Conservation (phyloP, 2,888 invertebrate species). For the Epistrophella euchroma region DNA sequence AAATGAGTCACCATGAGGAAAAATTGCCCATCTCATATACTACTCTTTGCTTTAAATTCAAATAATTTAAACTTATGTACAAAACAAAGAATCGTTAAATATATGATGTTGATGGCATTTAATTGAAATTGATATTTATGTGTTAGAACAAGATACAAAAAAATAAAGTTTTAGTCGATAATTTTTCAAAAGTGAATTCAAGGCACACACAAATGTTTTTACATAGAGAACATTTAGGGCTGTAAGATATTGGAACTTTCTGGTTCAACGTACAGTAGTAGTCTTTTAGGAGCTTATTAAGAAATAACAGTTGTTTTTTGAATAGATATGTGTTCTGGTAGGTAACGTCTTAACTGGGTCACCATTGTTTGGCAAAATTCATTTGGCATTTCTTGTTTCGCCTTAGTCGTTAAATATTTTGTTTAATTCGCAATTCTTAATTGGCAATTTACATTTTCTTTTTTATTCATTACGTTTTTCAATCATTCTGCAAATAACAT, state of each 20-base stretch:
- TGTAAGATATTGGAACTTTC: not conserved
- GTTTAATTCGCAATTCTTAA: too few relatives aligned
- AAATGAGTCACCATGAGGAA: too few relatives aligned
- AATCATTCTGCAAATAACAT: too few relatives aligned
- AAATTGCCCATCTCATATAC: too few relatives aligned
- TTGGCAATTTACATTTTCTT: too few relatives aligned
- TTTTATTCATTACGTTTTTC: too few relatives aligned
- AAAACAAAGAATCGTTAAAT: conserved; percentile 2
- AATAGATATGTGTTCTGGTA: not conserved
- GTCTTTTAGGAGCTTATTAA: not conserved
- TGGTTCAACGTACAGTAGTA: not conserved
- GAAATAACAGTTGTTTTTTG: not conserved
- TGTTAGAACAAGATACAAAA: not conserved
- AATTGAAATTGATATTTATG: not conserved
- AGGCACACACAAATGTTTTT: not conserved
- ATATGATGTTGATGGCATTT: not conserved
- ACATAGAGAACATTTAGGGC: not conserved
- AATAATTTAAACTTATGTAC: not conserved
- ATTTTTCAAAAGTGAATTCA: not conserved
- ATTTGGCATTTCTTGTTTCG: too few relatives aligned
- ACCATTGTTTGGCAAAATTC: too few relatives aligned
- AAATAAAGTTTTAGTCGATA: not conserved
- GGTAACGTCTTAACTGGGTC: too few relatives aligned
- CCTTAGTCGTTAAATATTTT: too few relatives aligned
- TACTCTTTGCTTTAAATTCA: too few relatives aligned